Conservation (phyloP, 2,797 vertebrate species). For the Hipposideros larvatus region DNA sequence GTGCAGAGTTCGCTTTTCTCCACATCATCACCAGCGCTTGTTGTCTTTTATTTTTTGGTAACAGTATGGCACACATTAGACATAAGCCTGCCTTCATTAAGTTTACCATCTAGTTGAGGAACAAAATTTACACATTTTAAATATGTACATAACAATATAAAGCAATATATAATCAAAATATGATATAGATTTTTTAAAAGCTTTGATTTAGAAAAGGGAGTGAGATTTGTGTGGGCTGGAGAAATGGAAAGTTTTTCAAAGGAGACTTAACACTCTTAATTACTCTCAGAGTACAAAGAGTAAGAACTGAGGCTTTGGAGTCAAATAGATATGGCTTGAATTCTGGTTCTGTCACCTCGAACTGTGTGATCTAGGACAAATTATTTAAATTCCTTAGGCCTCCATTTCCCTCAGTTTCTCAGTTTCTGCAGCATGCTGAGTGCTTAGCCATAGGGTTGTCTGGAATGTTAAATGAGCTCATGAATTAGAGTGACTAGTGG, state of each 20-base stretch:
- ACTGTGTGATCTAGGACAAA: not conserved
- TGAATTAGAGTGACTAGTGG: not conserved
- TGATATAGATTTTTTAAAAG: not conserved
- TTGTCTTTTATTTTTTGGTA: not conserved
- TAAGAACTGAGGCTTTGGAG: not conserved
- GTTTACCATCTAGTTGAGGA: conserved; percentile 16
- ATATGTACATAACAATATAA: not conserved
- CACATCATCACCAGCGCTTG: not conserved
- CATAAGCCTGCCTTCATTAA: conserved; percentile 32
- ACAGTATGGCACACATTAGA: not conserved
- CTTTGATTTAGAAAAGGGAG: conserved; percentile 5
- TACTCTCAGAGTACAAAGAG: not conserved
- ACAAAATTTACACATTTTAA: not conserved
- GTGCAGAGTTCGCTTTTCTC: not conserved
- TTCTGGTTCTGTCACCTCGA: not conserved
- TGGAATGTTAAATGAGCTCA: not conserved
- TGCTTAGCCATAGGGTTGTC: not conserved
- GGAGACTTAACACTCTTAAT: not conserved
- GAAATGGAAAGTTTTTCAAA: conserved; percentile 35
- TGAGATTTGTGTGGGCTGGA: not conserved
- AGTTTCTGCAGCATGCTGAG: too few relatives aligned
- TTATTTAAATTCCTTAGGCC: not conserved
- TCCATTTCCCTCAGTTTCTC: not conserved
- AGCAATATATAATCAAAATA: not conserved
- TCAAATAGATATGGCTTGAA: not conserved